Percentiles rank a stretch among this genome's conserved stretches.
phyloP scores from a whole-genome alignment of 2,113 vertebrate species.

The Girardinichthys multiradiatus region DNA sequence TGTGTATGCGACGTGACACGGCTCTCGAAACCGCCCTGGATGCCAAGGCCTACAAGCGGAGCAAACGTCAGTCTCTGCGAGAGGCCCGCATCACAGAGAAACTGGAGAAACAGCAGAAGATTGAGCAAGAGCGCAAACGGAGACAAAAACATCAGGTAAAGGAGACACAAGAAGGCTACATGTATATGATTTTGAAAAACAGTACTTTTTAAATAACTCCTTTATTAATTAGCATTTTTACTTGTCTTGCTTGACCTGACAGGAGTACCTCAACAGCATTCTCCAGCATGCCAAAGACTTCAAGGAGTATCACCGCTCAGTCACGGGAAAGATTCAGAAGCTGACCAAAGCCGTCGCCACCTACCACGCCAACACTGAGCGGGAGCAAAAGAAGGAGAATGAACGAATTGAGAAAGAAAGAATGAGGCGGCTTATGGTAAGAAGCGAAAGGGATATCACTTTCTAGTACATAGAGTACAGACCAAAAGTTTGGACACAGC shows the following conservation, averaged over 20 bases:
- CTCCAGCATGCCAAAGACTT: constrained; percentile 98
- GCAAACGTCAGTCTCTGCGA: constrained; percentile 93
- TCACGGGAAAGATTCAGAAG: constrained; percentile 94
- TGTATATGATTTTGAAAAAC: not conserved
- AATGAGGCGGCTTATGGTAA: constrained; percentile 95
- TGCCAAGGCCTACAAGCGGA: constrained; percentile 96
- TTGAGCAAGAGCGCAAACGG: constrained; percentile 95
- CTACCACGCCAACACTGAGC: constrained; percentile 96
- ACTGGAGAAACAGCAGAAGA: constrained; percentile 99
- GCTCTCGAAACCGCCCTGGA: constrained; percentile 95
- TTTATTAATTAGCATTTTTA: not conserved
- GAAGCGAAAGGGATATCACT: not conserved
- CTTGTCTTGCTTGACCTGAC: not conserved
- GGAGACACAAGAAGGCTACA: constrained; percentile 85
- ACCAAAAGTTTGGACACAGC: no score
- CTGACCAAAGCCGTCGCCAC: constrained; percentile 96
- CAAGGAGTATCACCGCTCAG: constrained; percentile 95
- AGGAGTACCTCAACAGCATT: constrained; percentile 99
- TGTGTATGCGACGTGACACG: constrained; percentile 96
- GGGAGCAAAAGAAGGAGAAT: constrained; percentile 98
- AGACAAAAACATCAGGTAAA: constrained; percentile 96
- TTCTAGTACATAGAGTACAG: not conserved
- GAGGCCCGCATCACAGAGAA: constrained; percentile 98
- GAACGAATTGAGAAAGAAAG: constrained; percentile 97
- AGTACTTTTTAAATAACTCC: not conserved